Conservation (phyloP, 1,140 invertebrate genomes). For the Laodelphax striatellus region DNA sequence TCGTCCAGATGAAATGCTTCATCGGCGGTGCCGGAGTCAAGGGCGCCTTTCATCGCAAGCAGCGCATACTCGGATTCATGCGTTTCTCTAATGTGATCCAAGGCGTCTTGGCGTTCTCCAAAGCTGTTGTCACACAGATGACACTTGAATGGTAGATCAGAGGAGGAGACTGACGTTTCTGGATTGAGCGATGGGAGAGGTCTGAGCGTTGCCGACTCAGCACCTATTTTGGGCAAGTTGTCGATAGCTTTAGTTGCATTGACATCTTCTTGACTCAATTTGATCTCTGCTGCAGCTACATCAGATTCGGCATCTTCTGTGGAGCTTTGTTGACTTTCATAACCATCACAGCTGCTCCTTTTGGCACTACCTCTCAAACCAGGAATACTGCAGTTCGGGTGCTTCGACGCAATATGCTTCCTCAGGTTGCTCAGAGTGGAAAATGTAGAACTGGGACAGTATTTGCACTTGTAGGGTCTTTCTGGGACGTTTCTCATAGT, state of each 20-base stretch:
- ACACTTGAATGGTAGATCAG: conserved; percentile 79
- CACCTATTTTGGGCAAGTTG: too few species aligned
- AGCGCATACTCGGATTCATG: conserved; percentile 63
- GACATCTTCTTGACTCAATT: too few species aligned
- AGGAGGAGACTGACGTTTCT: conserved; percentile 7
- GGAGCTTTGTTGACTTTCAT: conserved; percentile 34
- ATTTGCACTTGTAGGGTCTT: conserved; percentile 70
- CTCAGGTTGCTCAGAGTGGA: conserved; percentile 67
- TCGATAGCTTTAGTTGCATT: too few species aligned
- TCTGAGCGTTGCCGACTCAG: too few species aligned
- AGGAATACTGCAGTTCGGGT: conserved; percentile 28
- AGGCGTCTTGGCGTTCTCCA: conserved; percentile 58
- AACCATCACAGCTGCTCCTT: conserved; percentile 10
- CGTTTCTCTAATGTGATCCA: conserved; percentile 63
- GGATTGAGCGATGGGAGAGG: too few species aligned
- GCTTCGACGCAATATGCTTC: conserved; percentile 62
- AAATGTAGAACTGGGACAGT: conserved; percentile 75
- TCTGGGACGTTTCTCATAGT: conserved; percentile 61
- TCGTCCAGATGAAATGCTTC: conserved; percentile 30
- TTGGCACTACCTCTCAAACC: conserved; percentile 4
- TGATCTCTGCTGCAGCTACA: too few species aligned
- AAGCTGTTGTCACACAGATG: conserved; percentile 84
- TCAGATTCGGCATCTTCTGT: conserved; percentile 25
- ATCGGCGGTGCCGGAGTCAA: conserved; percentile 47
- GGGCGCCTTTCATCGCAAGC: conserved; percentile 64